These are phyloP conservation scores for Psammodynastes pulverulentus DNA, from an alignment of 2,113 vertebrate genomes.

Conservation along the genomic window DNA sequence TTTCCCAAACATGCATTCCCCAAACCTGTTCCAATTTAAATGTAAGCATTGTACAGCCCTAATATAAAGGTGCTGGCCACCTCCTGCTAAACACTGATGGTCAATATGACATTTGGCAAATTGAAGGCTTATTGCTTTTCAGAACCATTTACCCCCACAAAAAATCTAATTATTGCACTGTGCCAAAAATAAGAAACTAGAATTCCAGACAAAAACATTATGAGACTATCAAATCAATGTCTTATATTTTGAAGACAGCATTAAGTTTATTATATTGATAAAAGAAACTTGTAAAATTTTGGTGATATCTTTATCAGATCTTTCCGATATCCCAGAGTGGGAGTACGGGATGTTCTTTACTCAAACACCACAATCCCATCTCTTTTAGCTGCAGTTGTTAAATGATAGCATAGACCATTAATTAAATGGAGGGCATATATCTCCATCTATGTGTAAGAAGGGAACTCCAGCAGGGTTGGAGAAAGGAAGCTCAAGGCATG, in stretches of 20 bases:
- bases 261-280: not conserved
- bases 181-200: not conserved
- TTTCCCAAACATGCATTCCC: not conserved
- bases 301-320: not conserved
- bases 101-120: not conserved
- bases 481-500: not conserved
- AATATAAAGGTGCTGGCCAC: not conserved
- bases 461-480: not conserved
- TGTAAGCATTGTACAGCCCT: not conserved
- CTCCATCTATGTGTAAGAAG: not conserved
- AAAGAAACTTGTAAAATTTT: not conserved
- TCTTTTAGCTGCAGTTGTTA: not conserved
- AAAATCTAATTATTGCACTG: not conserved
- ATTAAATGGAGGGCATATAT: not conserved
- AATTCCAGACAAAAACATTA: not conserved
- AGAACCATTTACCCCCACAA: not conserved
- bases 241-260: not conserved
- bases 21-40: not conserved
- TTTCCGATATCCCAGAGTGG: not conserved
- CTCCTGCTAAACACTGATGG: not conserved
- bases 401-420: not conserved
- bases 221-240: not conserved
- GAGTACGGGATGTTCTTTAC: not conserved
- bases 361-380: not conserved
- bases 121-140: not conserved